Evolutionary conservation across 1,140 invertebrate genomes (phyloP).

Genomic region (Magallana gigas): DNA sequence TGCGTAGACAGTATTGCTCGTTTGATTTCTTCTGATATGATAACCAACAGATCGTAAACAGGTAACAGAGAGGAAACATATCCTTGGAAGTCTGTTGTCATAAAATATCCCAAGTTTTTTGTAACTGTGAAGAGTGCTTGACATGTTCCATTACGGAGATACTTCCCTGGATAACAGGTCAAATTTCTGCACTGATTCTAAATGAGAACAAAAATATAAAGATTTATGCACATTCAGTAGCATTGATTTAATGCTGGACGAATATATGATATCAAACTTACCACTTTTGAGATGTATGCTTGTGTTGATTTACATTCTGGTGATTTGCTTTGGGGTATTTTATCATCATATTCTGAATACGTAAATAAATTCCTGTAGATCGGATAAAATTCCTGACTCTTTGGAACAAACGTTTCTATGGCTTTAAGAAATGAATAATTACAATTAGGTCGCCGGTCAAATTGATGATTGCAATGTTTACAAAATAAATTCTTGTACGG

Average conservation of each 20-base stretch:
- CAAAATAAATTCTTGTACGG: slow-evolving; percentile 2
- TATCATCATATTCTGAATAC: no score
- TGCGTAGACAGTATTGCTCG: not conserved
- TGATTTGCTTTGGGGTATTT: no score
- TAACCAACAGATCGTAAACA: not conserved
- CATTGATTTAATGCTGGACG: no score
- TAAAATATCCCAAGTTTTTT: not conserved
- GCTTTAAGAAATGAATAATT: no score
- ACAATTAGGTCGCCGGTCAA: not conserved
- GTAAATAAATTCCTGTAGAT: not conserved
- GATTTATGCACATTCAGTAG: no score
- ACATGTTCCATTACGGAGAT: not conserved
- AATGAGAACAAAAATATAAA: no score
- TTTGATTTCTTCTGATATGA: not conserved
- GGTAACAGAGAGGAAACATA: not conserved
- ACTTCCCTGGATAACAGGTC: slow-evolving; percentile 4
- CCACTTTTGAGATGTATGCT: no score
- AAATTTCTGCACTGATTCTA: no score
- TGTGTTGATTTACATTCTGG: no score
- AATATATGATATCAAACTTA: no score
- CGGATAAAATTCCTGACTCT: not conserved
- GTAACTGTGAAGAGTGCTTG: not conserved
- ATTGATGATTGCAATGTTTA: not conserved
- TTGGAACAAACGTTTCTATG: not conserved
- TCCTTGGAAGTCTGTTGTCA: not conserved